Conservation (phyloP, 2,113 vertebrate genomes). For the Sterrhoptilus dennistouni region DNA sequence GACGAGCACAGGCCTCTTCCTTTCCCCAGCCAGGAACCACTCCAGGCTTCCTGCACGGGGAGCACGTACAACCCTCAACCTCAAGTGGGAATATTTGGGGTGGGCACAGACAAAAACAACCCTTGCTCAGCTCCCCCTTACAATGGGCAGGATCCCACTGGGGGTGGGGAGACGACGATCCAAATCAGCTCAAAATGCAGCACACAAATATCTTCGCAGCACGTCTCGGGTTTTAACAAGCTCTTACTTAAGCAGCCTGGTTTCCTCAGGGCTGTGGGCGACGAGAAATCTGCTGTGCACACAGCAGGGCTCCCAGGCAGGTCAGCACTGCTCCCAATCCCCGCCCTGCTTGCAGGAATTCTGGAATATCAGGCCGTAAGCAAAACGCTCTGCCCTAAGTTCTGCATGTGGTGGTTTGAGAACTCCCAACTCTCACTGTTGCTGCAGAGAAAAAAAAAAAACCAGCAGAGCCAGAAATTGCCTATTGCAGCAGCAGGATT, state of each 20-base stretch:
- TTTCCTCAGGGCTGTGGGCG: not conserved
- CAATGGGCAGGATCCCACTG: not conserved
- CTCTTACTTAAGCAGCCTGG: not conserved
- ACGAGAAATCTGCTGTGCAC: not conserved
- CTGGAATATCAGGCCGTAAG: rapidly evolving
- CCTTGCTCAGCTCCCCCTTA: not conserved
- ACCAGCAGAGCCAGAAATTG: not conserved
- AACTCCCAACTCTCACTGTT: not conserved
- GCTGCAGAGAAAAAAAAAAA: not conserved
- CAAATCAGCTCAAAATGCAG: not conserved
- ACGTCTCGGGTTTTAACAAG: not conserved
- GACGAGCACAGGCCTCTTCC: not conserved
- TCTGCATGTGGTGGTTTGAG: not conserved
- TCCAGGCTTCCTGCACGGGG: not conserved
- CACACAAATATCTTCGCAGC: not conserved
- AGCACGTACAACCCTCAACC: not conserved
- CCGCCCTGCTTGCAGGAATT: not conserved
- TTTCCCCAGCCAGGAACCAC: not conserved
- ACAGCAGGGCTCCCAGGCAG: not conserved
- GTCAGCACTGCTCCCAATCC: rapidly evolving
- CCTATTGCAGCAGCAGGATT: not conserved
- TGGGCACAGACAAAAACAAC: not conserved
- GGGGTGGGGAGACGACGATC: rapidly evolving
- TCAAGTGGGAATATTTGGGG: rapidly evolving
- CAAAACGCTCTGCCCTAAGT: not conserved